phyloP scores from a whole-genome alignment of 1,140 invertebrate species.

The Helicorthomorpha holstii region DNA sequence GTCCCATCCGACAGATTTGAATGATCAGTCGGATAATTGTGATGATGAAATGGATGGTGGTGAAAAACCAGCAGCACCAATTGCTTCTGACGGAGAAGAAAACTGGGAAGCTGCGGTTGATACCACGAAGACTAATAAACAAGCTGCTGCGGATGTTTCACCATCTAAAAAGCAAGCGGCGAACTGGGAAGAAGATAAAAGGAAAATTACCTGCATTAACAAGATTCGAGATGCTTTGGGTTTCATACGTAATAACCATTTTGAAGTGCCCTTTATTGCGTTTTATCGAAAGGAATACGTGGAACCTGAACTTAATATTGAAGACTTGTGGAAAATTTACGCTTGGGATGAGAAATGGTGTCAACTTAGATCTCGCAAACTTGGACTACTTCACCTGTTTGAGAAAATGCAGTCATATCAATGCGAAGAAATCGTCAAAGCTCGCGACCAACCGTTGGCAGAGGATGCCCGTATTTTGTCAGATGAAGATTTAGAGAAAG shows the following conservation, averaged over 20 bases:
- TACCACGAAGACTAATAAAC: constrained; percentile 7
- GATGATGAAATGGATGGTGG: no score
- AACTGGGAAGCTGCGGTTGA: not conserved
- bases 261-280: constrained; percentile 95
- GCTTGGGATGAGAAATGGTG: constrained; percentile 95
- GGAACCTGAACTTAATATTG: constrained; percentile 80
- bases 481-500: constrained; percentile 67
- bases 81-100: not conserved
- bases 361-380: constrained; percentile 70
- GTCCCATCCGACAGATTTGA: no score
- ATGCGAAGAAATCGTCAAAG: constrained; percentile 60
- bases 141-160: constrained; percentile 9
- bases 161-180: constrained; percentile 12
- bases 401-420: constrained; percentile 88
- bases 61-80: constrained; percentile 18
- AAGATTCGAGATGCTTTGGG: constrained; percentile 90
- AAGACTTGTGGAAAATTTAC: constrained; percentile 95
- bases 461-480: constrained; percentile 64
- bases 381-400: constrained; percentile 62
- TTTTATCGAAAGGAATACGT: constrained; percentile 98
- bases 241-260: constrained; percentile 85
- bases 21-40: no score
- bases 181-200: constrained; percentile 12
- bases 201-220: constrained; percentile 5
- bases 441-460: constrained; percentile 63